Base-by-base conservation (phyloP, 2,888 invertebrate species). In the Tigriopus californicus region DNA sequence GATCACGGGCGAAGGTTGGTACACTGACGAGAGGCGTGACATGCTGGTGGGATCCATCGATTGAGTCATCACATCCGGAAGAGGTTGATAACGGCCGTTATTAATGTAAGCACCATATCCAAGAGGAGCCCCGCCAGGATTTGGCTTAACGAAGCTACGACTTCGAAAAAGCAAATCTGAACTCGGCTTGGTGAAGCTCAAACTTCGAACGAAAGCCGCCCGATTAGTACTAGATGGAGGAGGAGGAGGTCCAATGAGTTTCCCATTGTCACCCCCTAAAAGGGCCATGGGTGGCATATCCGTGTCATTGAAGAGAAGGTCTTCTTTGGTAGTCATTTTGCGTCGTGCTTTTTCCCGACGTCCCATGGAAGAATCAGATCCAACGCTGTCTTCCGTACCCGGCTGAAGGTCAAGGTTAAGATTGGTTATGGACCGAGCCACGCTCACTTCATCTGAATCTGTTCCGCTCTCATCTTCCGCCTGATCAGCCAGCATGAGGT, bases 301-400 rank as follows among this genome's bases (percentile, higher is more conserved):
- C n/a, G 49, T 58, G 48, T 58, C 58, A 25, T 59, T 79, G 66
- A 79, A 83, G 44, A 85, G 72, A 63, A 85, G 72, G 68, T 85
- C 84, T 64, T 81, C 79, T 0, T 82, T 79, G 60, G 77, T 76
- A 6, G 81, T 78, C 6, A 81, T 81, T 63, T 80, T 73, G 66
- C 80, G 71, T 51, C 82, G 73, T 41, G 80, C 77, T 72, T 82
- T 82, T 44, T 67, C 63, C 66, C 62, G 61, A 54, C 62, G 49
- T 58, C 64, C 57, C 54, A 61, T 51, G 33, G 62, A 60, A 47
- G 64, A 64, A 60, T 64, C 64, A 52, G 61, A 61, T 33, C 58
- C 58, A 24, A 15, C 22, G 22, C 20, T 49, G 12, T 24, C 58
- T 13, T 58, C 49, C 15, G 58, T 49, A 15, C 13, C 8, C n/a